Evolutionary conservation across 2,113 vertebrate genomes (phyloP), one percentile per base, ranked within the genome.

Genomic region (Cyprinodon tularosa): DNA sequence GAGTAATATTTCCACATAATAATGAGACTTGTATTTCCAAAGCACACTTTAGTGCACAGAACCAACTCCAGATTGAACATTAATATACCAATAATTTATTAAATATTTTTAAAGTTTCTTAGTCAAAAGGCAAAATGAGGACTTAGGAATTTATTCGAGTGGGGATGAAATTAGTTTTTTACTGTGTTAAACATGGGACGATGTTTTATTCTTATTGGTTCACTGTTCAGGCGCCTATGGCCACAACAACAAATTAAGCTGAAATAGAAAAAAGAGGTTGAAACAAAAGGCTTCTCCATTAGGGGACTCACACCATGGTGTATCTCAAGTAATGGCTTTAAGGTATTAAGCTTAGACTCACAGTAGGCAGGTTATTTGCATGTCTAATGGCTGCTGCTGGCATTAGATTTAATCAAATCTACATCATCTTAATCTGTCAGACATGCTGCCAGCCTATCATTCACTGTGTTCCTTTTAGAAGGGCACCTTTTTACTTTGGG

Each of bases 401-500:
- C 63, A 79, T 77, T 79, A 61, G 73, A 72, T 68, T 71, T 48
- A 42, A 80, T 78, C 66, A 45, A 47, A 59, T 29, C 50, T 74
- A 17, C 14, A 79, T 40, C 3, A 67, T 29, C 62, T 77, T 65
- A 44, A 50, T 20, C 65, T 3, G 74, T 67, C 37, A 78, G 68
- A 85, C 77, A 53, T 38, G 70, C 73, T 37, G 66, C 83, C 75
- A 71, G 57, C 74, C 68, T 86, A 63, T 88, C 83, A 70, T 70
- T 37, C 72, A 0, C 59, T 78, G 63, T 64, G 74, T 42, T 74
- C 47, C 71, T 50, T 69, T 80, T 5, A 39, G 73, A 90, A 87
- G 86, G 90, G 84, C 87, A 84, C 67, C 65, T 66, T 68, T 62
- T 79, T 89, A 73, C 89, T 88, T 82, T 81, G 77, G 88, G 86